Percentiles rank a stretch among this genome's conserved stretches.
These are phyloP conservation scores for Micropoecilia bifurca DNA, from an alignment of 2,797 vertebrate species.

Conservation along the genomic window DNA sequence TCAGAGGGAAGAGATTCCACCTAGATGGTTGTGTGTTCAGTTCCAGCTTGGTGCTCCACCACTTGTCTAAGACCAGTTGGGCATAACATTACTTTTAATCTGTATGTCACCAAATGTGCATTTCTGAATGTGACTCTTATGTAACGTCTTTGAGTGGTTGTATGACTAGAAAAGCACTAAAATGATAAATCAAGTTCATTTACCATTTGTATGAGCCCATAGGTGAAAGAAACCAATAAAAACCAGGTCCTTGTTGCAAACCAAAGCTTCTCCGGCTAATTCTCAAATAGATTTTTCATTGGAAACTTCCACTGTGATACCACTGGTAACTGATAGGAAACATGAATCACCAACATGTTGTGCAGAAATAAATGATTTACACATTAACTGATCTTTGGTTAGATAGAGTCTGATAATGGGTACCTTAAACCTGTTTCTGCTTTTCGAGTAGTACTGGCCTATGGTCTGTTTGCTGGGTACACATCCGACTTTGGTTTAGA, in stretches of 20 bases:
- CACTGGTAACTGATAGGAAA: not conserved
- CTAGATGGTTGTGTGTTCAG: not conserved
- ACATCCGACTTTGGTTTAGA: constrained; percentile 59
- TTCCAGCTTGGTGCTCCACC: not conserved
- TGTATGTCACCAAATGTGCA: not conserved
- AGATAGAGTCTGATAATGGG: constrained; percentile 6
- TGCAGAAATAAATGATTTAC: constrained; percentile 7
- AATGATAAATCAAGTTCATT: not conserved
- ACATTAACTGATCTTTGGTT: constrained; percentile 4
- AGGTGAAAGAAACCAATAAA: not conserved
- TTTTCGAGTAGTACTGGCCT: constrained; percentile 36
- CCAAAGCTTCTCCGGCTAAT: not conserved
- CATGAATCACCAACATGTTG: not conserved
- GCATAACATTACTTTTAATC: not conserved
- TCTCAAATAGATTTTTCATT: not conserved
- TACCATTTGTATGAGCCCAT: not conserved
- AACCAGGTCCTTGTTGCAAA: not conserved
- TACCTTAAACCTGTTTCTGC: constrained; percentile 26
- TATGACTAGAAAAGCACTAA: not conserved
- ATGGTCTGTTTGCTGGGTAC: constrained; percentile 72
- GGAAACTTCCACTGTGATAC: not conserved
- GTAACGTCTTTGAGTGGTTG: not conserved
- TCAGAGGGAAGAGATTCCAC: not conserved
- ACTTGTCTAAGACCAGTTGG: not conserved
- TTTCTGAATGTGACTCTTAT: not conserved